A percentile compares a stretch with the other conserved stretches of the same genome.
Conservation (phyloP, 2,888 invertebrate species). For the Amiota communis region DNA sequence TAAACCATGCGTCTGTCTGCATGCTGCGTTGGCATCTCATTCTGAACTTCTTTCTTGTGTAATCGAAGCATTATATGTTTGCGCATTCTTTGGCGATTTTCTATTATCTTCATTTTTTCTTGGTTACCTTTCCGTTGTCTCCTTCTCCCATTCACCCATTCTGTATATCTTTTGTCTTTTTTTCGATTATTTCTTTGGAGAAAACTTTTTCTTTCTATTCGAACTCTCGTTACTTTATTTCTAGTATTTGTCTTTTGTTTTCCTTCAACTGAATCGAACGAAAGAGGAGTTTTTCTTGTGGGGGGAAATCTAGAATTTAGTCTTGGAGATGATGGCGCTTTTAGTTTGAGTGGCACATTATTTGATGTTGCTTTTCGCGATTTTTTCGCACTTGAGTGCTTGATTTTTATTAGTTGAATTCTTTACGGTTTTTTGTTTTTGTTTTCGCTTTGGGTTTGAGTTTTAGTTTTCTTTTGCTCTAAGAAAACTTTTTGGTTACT, state of each 20-base stretch:
- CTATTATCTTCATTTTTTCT: conserved; percentile 44
- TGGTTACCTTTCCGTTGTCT: conserved; percentile 27
- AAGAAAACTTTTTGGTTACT: conserved; percentile 18
- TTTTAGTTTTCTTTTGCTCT: background rate
- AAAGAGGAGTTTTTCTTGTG: conserved; percentile 34
- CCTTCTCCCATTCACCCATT: too few species aligned
- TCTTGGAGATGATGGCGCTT: conserved; percentile 29
- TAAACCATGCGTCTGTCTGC: conserved; percentile 2
- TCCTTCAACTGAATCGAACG: conserved; percentile 25
- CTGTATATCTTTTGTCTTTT: background rate
- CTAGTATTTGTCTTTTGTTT: conserved; percentile 31
- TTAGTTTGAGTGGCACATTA: conserved; percentile 68
- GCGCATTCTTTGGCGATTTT: conserved; percentile 49
- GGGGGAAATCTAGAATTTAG: background rate
- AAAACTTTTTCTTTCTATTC: conserved; percentile 38
- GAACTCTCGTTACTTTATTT: conserved; percentile 52
- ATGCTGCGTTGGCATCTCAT: background rate
- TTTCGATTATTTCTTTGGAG: background rate
- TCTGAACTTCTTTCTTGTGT: background rate
- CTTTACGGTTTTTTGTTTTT: conserved; percentile 62
- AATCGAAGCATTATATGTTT: conserved; percentile 36
- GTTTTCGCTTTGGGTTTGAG: background rate
- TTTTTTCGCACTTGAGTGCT: conserved; percentile 73
- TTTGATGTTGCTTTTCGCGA: conserved; percentile 71
- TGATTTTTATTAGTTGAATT: conserved; percentile 74